These are phyloP conservation scores for Globicephala melas DNA, from an alignment of 2,113 vertebrate species.

Conservation along the genomic window DNA sequence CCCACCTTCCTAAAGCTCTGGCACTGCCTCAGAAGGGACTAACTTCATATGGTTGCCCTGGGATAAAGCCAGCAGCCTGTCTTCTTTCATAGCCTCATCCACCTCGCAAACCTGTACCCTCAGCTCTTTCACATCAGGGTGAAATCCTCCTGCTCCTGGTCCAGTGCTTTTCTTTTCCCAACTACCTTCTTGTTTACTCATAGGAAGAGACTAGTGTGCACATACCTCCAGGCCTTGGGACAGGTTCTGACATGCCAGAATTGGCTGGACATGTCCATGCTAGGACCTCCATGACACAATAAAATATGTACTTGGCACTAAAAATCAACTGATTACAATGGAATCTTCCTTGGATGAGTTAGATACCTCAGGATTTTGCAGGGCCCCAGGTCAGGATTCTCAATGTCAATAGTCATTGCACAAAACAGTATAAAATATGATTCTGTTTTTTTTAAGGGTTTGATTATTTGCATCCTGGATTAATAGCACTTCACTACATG, in stretches of 20 bases:
- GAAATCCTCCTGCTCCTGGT: not conserved
- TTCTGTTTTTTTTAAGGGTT: not conserved
- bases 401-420: not conserved
- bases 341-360: slow-evolving; percentile 9
- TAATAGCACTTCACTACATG: slow-evolving; percentile 14
- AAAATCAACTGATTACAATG: not conserved
- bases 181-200: not conserved
- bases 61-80: not conserved
- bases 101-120: not conserved
- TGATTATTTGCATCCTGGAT: slow-evolving; percentile 30
- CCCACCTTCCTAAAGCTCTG: not conserved
- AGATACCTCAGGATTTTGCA: not conserved
- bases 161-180: not conserved
- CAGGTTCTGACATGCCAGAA: not conserved
- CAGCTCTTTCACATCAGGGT: not conserved
- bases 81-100: not conserved
- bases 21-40: not conserved
- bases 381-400: not conserved
- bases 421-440: not conserved
- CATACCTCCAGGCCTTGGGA: not conserved
- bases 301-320: not conserved
- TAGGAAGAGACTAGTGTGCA: not conserved
- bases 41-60: not conserved
- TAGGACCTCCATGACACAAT: not conserved
- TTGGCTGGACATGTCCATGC: not conserved